Conservation (phyloP, 2,888 invertebrate species). For the Oscheius sp. region DNA sequence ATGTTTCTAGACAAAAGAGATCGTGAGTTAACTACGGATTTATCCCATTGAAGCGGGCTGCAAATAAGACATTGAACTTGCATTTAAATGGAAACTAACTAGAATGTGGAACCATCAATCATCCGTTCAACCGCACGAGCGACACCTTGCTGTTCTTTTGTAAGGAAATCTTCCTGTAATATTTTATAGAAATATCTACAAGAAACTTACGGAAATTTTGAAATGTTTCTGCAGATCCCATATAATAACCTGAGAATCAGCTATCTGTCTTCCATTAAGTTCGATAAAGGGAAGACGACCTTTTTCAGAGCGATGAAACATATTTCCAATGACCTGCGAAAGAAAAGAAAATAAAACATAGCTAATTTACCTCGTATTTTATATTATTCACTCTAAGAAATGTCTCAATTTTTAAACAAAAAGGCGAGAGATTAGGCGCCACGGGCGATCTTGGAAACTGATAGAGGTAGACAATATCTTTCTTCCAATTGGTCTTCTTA, state of each 20-base stretch:
- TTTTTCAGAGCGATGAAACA: constrained; percentile 48
- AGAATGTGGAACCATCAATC: constrained; percentile 92
- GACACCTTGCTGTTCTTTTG: constrained; percentile 86
- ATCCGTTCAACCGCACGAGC: constrained; percentile 93
- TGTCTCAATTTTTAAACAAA: constrained; percentile 70
- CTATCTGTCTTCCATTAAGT: constrained; percentile 55
- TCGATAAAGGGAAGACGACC: constrained; percentile 57
- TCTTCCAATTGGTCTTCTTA: constrained; percentile 59
- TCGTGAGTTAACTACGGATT: constrained; percentile 58
- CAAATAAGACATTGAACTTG: constrained; percentile 12
- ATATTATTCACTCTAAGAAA: constrained; percentile 67
- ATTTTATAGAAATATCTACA: background rate
- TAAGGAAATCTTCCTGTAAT: constrained; percentile 80
- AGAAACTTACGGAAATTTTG: constrained; percentile 39
- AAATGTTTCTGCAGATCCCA: constrained; percentile 57
- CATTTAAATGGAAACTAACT: constrained; percentile 75
- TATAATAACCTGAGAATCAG: constrained; percentile 57
- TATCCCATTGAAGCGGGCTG: constrained; percentile 55
- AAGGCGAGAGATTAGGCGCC: constrained; percentile 69
- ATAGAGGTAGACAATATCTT: constrained; percentile 69
- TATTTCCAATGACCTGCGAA: constrained; percentile 45
- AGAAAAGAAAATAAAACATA: background rate
- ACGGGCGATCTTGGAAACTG: constrained; percentile 65
- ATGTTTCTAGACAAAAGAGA: constrained; percentile 60
- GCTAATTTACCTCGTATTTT: constrained; percentile 63